phyloP scores from a whole-genome alignment of 2,113 vertebrate genomes.

The Myrmecobius fasciatus region DNA sequence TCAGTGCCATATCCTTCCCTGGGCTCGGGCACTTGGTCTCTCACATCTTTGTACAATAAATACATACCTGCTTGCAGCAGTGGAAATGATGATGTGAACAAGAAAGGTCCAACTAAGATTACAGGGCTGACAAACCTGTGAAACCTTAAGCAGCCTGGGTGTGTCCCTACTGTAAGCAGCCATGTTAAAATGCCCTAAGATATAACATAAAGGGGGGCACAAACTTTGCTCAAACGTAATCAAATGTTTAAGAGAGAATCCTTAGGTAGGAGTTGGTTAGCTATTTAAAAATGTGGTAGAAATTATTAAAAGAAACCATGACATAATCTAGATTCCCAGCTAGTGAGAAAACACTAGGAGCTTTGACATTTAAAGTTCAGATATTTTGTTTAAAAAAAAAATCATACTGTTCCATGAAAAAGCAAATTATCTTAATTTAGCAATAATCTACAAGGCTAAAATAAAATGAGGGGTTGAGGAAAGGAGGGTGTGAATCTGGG shows the following conservation, averaged over 20 bases:
- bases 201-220: background rate
- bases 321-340: background rate
- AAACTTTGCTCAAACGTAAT: background rate
- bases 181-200: background rate
- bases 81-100: background rate
- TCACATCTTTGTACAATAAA: background rate
- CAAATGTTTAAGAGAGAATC: background rate
- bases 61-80: background rate
- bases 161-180: background rate
- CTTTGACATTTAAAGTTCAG: background rate
- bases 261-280: background rate
- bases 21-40: background rate
- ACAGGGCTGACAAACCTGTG: background rate
- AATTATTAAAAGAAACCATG: background rate
- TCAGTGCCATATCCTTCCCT: too few species aligned
- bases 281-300: background rate
- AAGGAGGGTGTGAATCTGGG: background rate
- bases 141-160: background rate
- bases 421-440: background rate
- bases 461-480: background rate
- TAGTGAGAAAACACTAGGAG: background rate
- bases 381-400: background rate
- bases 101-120: background rate
- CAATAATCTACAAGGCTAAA: background rate
- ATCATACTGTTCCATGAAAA: background rate